phyloP scores from a whole-genome alignment of 1,140 invertebrate genomes.

The Homalodisca vitripennis region DNA sequence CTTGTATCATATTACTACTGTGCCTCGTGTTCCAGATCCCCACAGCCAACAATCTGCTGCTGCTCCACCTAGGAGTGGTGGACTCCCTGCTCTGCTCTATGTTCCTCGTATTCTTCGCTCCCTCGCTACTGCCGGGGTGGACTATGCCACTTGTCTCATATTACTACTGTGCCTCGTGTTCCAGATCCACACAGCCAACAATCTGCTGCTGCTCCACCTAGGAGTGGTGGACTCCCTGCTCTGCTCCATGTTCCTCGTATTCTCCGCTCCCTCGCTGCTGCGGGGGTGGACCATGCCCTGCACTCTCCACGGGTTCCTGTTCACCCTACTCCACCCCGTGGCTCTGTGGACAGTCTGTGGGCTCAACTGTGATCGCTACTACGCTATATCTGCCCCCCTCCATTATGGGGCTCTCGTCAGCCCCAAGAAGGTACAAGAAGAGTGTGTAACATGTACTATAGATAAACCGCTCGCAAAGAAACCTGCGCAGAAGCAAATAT shows the following conservation, averaged over 20 bases:
- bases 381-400: slow-evolving; percentile 72
- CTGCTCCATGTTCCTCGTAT: slow-evolving; percentile 58
- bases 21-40: no score
- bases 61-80: no score
- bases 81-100: no score
- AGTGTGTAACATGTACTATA: no score
- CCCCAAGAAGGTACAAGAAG: slow-evolving; percentile 59
- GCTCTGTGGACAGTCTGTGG: slow-evolving; percentile 78
- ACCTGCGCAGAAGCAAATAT: no score
- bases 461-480: no score
- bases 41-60: no score
- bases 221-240: slow-evolving; percentile 65
- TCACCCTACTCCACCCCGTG: slow-evolving; percentile 69
- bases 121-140: no score
- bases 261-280: slow-evolving; percentile 50
- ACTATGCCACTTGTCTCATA: no score
- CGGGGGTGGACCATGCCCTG: slow-evolving; percentile 55
- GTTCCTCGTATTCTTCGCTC: no score
- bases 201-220: slow-evolving; percentile 67
- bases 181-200: slow-evolving; percentile 63
- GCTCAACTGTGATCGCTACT: slow-evolving; percentile 75
- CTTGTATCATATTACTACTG: no score
- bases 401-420: slow-evolving; percentile 73
- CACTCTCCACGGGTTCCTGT: slow-evolving; percentile 61
- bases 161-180: no score